Evolutionary conservation across 2,888 invertebrate genomes (phyloP), one percentile per base, ranked within the genome.

Genomic region (Limnephilus rhombicus): DNA sequence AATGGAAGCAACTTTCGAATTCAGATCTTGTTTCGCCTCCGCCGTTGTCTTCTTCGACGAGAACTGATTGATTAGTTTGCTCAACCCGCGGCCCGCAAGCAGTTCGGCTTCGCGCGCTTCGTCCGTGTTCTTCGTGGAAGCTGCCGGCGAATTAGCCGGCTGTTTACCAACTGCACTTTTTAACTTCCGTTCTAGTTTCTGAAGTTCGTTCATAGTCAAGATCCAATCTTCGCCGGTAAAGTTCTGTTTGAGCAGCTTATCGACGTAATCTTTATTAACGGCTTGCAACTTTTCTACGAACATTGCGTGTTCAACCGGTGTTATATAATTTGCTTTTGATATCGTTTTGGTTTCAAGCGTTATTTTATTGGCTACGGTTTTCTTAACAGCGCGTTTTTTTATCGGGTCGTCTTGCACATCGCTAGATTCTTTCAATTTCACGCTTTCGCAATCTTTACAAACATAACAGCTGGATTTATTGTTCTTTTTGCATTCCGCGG

Each of bases 151-250:
- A 4, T 41, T 29, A 3, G 37, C 29, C 3, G 82, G 37, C 7
- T 34, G 37, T 34, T 90, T 86, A 1, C 85, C 85, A 49, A 92
- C 95, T 0, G 95, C 94, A 0, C 95, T 95, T 92, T 95, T 95
- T 2, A 96, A 92, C 83, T 95, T 95, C 0, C 94, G 94, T 31
- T 96, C 96, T 0, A 95, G 94, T 80, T 95, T 95, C 92, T 96
- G 96, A 80, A 96, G 82, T 82, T 95, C 95, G 80, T 95, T 96
- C 7, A 96, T 85, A 94, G 96, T 95, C 0, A 96, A 95, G 0
- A 96, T 88, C 96, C 96, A 96, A 29, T 96, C 96, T 92, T 96
- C 96, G 0, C 95, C 95, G 0, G 95, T 95, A 0, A 96, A 91
- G 0, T 94, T 94, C 24, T 95, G 95, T 92, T 95, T 96, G 0